phyloP scores from a whole-genome alignment of 2,113 vertebrate species.

The Burhinus bistriatus region DNA sequence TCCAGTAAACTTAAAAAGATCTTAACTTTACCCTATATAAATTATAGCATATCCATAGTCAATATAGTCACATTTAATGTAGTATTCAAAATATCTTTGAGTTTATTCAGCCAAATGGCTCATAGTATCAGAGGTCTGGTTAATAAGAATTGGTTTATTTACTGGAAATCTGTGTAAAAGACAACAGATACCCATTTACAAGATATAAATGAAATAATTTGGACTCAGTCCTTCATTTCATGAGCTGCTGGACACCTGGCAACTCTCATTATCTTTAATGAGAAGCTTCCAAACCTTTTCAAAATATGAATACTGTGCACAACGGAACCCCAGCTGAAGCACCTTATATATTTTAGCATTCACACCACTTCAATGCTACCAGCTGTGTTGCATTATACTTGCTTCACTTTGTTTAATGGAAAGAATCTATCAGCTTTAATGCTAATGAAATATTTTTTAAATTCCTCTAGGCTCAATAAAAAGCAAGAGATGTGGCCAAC shows the following conservation, averaged over 20 bases:
- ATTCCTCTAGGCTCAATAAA: constrained; percentile 25
- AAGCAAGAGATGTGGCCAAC: not conserved
- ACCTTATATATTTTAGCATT: not conserved
- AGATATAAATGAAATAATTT: not conserved
- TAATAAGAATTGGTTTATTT: constrained; percentile 6
- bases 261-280: constrained; percentile 41
- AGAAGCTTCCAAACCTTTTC: constrained; percentile 30
- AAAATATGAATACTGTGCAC: not conserved
- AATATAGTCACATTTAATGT: not conserved
- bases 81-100: not conserved
- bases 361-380: not conserved
- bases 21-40: not conserved
- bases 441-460: constrained; percentile 21
- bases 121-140: not conserved
- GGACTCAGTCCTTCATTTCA: constrained; percentile 12
- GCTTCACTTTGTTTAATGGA: constrained; percentile 28
- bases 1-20: not conserved
- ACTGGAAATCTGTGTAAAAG: not conserved
- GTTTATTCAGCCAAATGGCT: not conserved
- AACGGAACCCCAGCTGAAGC: not conserved
- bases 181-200: constrained; percentile 16
- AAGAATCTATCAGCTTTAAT: constrained; percentile 24
- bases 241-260: constrained; percentile 34
- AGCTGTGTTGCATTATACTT: not conserved
- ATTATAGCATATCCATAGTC: not conserved